Evolutionary conservation across 2,113 vertebrate species (phyloP).

Genomic region (Salvator merianae): DNA sequence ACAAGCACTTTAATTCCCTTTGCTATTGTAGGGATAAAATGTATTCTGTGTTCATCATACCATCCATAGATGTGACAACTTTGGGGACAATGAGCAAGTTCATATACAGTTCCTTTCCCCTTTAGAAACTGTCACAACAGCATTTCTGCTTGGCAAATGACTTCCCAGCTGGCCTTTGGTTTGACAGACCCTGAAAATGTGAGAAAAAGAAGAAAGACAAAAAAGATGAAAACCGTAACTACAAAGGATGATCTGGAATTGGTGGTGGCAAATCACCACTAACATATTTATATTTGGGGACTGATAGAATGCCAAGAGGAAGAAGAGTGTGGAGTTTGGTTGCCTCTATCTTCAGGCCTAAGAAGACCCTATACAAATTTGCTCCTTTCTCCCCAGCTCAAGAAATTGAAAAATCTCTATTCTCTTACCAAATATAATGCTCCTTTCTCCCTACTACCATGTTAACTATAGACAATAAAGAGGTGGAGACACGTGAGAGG

Average conservation of each 20-base stretch:
- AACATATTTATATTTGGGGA: background rate
- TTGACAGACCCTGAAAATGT: no score
- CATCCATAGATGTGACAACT: background rate
- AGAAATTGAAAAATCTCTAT: no score
- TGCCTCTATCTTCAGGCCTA: background rate
- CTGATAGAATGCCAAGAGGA: background rate
- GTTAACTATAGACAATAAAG: no score
- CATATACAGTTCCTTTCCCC: background rate
- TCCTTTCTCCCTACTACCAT: no score
- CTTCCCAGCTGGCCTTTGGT: background rate
- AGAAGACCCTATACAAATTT: background rate
- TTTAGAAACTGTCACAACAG: background rate
- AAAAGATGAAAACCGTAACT: background rate
- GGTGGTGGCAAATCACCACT: background rate
- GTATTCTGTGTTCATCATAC: background rate
- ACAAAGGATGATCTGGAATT: background rate
- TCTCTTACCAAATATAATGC: no score
- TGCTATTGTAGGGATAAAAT: background rate
- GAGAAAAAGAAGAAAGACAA: background rate
- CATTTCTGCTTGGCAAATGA: background rate
- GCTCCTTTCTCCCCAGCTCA: no score
- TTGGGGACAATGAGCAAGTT: background rate
- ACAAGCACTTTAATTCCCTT: background rate
- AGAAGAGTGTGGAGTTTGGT: background rate
- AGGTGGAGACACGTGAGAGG: no score